Evolutionary conservation across 2,113 vertebrate species (phyloP), one percentile per base, ranked within the genome.

Genomic region (Podarcis raffonei): DNA sequence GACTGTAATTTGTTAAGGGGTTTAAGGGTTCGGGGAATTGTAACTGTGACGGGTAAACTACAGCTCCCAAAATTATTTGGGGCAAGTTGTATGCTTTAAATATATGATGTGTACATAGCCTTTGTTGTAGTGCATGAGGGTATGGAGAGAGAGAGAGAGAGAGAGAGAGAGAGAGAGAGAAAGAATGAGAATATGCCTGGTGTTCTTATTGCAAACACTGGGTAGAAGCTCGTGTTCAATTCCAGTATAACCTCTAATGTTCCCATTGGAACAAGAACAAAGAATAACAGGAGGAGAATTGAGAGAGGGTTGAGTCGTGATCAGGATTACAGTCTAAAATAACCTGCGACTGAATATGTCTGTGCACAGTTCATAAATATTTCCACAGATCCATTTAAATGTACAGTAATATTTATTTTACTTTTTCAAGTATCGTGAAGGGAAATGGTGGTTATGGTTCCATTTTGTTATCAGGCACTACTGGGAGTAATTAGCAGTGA

Each of bases 391-490:
- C 65, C 65, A 87, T 87, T 59, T 57, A 87, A 87, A 71, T 81
- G 15, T n/a, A 48, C 78, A 57, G 42, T 69, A 71, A 59, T 87
- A 87, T 87, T 87, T 87, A 72, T 87, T 87, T 87, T 59, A 87
- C 68, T 80, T 71, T 72, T 6, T 87, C 66, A 87, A 81, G 86
- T 59, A 68, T 48, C 80, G 77, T 81, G 77, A 87, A 79, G 86
- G 78, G 66, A 87, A 80, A 71, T 80, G 72, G n/a, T 72, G 71
- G 65, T 87, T 87, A 87, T 80, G 53, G 42, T 69, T 87, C 42
- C 66, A 81, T 81, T 87, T 87, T 59, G 77, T 69, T 81, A 57
- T 81, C 48, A 72, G 23, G 77, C 42, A 59, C 86, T 81, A 37
- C 66, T 13, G 23, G 77, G 86, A 87, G 42, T 71, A 87, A 87